These are phyloP conservation scores for Drosophila nigritarsus DNA, from an alignment of 2,888 invertebrate species.

Conservation along the genomic window DNA sequence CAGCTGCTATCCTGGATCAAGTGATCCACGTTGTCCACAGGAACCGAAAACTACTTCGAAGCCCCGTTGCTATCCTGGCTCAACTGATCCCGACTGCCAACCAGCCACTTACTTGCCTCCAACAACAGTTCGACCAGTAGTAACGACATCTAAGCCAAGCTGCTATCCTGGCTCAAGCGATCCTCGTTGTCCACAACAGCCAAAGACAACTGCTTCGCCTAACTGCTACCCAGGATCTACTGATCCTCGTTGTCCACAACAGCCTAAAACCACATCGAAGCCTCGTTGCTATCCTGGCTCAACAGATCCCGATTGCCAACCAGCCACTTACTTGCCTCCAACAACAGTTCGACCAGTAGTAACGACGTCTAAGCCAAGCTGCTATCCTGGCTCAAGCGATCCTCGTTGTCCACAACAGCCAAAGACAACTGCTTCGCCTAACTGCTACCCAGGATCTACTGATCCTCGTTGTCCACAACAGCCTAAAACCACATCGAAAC, in stretches of 20 bases:
- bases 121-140: too few species aligned
- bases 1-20: background rate
- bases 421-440: conserved; percentile 21
- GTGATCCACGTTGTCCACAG: background rate
- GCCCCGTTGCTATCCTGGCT: too few species aligned
- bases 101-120: too few species aligned
- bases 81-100: too few species aligned
- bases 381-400: conserved; percentile 43
- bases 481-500: conserved; percentile 18
- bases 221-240: conserved; percentile 73
- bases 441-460: conserved; percentile 58
- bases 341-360: conserved; percentile 11
- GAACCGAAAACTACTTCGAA: too few species aligned
- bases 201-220: conserved; percentile 23
- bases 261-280: conserved; percentile 14
- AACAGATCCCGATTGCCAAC: conserved; percentile 27
- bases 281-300: conserved; percentile 6
- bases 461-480: conserved; percentile 48
- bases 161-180: too few species aligned
- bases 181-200: conserved; percentile 63
- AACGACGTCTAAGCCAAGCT: conserved; percentile 23
- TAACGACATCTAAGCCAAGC: too few species aligned
- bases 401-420: conserved; percentile 39
- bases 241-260: conserved; percentile 69
- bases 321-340: conserved; percentile 46